Base-by-base conservation (phyloP, 1,140 invertebrate genomes). In the Zaprionus camerounensis region DNA sequence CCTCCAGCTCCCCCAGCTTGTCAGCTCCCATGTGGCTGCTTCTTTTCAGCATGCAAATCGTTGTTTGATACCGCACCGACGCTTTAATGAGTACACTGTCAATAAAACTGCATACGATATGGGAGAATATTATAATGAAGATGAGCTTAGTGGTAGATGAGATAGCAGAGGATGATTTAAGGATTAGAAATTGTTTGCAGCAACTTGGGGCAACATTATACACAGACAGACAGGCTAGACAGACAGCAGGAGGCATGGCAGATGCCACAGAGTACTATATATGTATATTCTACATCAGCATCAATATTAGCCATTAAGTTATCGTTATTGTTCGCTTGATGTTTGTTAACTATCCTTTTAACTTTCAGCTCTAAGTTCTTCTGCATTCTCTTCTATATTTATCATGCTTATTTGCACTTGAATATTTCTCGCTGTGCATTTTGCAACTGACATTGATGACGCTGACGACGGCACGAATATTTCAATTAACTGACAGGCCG, bases 401-500 rank as follows among this genome's bases (percentile, higher is more conserved):
- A 17, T 2, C 13, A 17, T 38, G 36, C 36, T 15, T 15, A 38
- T 15, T 17, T 46, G 41, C 11, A 24, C 20, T 20, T 24, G 9
- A 17, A 9, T 24, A 22, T 51, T 51, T 51, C 46, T 20, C 46
- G 7, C 46, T 22, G 20, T 51, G 46, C 46, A 51, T 51, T 20
- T 24, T 11, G 70, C 51, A 53, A 44, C 41, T 75, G 74, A 67
- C 73, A 72, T 70, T 78, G 76, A 81, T 64, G 51, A 68, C 44
- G 26, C 57, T n/a, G 51, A 66, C 79, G 68, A 82, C 73, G 67
- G 81, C 81, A 90, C 84, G 79, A 88, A 90, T 88, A 88, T 88
- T 88, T 88, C 85, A 88, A 88, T 88, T 90, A 90, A 82, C 79
- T 88, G 85, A 88, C 85, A 88, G 68, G 53, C 63, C 65, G 62